A percentile compares a stretch with the other conserved stretches of the same genome.
Evolutionary conservation across 2,888 invertebrate species (phyloP).

Genomic region (Mythimna impura): DNA sequence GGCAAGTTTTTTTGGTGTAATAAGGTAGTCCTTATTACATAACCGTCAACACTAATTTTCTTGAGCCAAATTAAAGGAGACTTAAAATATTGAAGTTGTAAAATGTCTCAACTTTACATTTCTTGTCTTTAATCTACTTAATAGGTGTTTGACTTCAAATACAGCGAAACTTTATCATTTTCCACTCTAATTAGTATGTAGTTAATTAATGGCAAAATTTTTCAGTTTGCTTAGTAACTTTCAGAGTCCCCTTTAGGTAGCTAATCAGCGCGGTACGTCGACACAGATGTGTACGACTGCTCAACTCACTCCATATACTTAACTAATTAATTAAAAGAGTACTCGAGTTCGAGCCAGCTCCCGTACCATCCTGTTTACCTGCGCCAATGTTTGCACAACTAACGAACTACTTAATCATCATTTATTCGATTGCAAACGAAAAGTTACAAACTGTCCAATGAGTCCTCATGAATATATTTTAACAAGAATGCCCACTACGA

Average conservation of each 20-base stretch:
- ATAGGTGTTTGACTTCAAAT: constrained; percentile 58
- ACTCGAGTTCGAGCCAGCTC: constrained; percentile 75
- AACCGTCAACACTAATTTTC: constrained; percentile 5
- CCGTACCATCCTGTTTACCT: constrained; percentile 81
- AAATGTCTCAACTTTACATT: constrained; percentile 44
- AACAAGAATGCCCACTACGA: constrained; percentile 21
- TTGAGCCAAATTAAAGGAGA: constrained; percentile 31
- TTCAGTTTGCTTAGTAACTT: constrained; percentile 67
- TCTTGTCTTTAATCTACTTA: constrained; percentile 54
- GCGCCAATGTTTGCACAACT: constrained; percentile 82
- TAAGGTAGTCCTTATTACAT: not conserved
- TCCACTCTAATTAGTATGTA: constrained; percentile 61
- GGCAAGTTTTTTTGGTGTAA: no score
- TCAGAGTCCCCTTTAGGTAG: constrained; percentile 65
- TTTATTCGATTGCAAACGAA: constrained; percentile 70
- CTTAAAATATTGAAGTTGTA: constrained; percentile 45
- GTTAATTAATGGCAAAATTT: constrained; percentile 65
- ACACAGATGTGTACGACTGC: constrained; percentile 74
- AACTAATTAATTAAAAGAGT: constrained; percentile 87
- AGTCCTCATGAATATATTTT: constrained; percentile 44
- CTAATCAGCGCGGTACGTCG: constrained; percentile 73
- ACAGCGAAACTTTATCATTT: constrained; percentile 55
- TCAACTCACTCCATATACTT: constrained; percentile 81
- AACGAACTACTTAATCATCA: constrained; percentile 84
- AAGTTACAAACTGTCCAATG: constrained; percentile 58